Evolutionary conservation across 2,113 vertebrate genomes (phyloP).

Genomic region (Hystrix cristata): DNA sequence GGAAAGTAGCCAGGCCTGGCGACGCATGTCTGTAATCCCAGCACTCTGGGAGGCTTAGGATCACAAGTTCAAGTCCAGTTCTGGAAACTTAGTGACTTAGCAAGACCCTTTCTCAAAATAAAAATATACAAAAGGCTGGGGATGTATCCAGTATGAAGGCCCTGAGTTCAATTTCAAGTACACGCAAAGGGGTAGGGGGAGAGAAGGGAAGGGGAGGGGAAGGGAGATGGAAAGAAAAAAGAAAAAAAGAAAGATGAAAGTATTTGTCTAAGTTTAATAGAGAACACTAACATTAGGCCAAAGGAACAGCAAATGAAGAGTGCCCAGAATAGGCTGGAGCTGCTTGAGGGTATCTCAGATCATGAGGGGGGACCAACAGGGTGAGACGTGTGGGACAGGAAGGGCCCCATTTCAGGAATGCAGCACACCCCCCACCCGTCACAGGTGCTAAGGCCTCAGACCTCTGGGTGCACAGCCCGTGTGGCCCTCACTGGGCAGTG

Average conservation of each 20-base stretch:
- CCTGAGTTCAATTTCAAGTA: neutral
- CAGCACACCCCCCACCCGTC: fast-evolving
- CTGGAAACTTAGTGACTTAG: neutral
- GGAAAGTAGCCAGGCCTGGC: neutral
- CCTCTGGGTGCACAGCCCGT: neutral
- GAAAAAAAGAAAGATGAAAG: neutral
- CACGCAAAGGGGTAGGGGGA: too few relatives aligned
- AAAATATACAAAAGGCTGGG: neutral
- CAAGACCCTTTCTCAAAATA: neutral
- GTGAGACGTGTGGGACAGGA: fast-evolving
- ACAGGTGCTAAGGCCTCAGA: neutral
- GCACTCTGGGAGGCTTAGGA: neutral
- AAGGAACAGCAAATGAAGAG: too few relatives aligned
- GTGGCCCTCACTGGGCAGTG: neutral
- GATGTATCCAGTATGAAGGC: neutral
- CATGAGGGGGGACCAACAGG: neutral
- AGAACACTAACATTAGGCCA: neutral
- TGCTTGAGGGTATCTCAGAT: neutral
- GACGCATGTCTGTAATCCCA: neutral
- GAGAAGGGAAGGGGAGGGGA: neutral
- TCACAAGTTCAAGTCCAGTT: neutral
- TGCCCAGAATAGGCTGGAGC: neutral
- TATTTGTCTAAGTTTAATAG: neutral
- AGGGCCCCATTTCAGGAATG: neutral
- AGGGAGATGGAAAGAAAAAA: neutral